Conservation (phyloP, 2,888 invertebrate species). For the Drosophila meridiana region DNA sequence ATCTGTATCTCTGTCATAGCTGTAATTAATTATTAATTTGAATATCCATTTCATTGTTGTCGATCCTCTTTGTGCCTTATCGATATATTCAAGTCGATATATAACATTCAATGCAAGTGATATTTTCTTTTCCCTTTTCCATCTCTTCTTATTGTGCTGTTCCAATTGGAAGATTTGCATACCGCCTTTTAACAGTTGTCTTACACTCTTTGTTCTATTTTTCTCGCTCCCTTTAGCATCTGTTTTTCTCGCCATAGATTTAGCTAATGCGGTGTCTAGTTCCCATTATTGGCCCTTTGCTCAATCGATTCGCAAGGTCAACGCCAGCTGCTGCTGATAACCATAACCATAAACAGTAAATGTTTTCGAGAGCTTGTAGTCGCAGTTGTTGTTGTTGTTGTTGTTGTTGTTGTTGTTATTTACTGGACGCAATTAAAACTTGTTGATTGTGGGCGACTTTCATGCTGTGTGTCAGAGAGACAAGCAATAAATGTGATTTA, state of each 20-base stretch:
- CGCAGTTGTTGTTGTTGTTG: not conserved
- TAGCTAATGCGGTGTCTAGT: not conserved
- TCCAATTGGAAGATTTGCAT: slow-evolving; percentile 5
- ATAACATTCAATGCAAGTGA: too few species aligned
- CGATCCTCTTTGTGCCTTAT: not conserved
- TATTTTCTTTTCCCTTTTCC: not conserved
- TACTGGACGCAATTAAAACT: slow-evolving; percentile 67
- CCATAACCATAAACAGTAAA: slow-evolving; percentile 58
- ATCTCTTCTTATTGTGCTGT: not conserved
- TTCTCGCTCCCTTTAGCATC: not conserved
- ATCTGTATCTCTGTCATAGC: not conserved
- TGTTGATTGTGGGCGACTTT: slow-evolving; percentile 70
- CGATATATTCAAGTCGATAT: too few species aligned
- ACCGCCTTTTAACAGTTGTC: not conserved
- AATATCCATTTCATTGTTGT: not conserved
- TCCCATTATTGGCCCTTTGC: slow-evolving; percentile 16
- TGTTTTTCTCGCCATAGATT: slow-evolving; percentile 8
- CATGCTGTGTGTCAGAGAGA: slow-evolving; percentile 22
- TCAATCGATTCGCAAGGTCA: slow-evolving; percentile 57
- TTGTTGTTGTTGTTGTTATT: slow-evolving; percentile 33
- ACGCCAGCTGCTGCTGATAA: slow-evolving; percentile 46
- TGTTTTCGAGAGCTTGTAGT: slow-evolving; percentile 32
- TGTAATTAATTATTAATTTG: not conserved
- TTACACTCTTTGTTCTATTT: not conserved
- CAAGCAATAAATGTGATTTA: slow-evolving; percentile 56